Evolutionary conservation across 2,113 vertebrate species (phyloP).

Genomic region (Zosterops hypoxanthus): DNA sequence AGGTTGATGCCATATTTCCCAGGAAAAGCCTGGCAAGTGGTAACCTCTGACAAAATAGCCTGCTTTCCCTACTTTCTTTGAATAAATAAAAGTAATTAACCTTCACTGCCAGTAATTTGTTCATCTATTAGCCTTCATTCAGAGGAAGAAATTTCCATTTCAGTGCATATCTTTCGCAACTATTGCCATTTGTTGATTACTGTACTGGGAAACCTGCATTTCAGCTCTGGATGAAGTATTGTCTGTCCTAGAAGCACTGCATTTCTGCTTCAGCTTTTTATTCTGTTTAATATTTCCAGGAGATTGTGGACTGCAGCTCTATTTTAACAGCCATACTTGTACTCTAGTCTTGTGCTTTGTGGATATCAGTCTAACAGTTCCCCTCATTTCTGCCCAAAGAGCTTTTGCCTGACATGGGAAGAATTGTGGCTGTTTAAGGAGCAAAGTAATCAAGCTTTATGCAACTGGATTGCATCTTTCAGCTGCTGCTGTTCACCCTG

Average conservation of each 20-base stretch:
- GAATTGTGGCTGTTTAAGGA: background rate
- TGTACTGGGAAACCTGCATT: background rate
- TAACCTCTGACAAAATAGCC: background rate
- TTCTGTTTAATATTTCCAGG: background rate
- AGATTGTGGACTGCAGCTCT: background rate
- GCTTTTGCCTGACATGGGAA: background rate
- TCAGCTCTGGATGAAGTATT: background rate
- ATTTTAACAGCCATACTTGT: background rate
- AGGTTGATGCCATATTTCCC: slow-evolving; percentile 24
- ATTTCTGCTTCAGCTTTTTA: background rate
- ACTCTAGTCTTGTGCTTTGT: background rate
- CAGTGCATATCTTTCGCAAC: background rate
- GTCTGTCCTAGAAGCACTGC: background rate
- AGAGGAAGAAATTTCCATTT: background rate
- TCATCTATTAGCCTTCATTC: background rate
- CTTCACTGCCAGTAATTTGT: slow-evolving; percentile 41
- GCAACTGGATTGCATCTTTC: background rate
- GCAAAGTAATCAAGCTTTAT: background rate
- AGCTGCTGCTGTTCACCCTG: background rate
- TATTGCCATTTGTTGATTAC: slow-evolving; percentile 14
- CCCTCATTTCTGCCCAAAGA: background rate
- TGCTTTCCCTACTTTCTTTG: background rate
- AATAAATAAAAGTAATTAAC: background rate
- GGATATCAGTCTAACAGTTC: background rate
- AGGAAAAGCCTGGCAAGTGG: background rate